These are phyloP conservation scores for Aricia agestis DNA, from an alignment of 1,140 invertebrate species.

Conservation along the genomic window DNA sequence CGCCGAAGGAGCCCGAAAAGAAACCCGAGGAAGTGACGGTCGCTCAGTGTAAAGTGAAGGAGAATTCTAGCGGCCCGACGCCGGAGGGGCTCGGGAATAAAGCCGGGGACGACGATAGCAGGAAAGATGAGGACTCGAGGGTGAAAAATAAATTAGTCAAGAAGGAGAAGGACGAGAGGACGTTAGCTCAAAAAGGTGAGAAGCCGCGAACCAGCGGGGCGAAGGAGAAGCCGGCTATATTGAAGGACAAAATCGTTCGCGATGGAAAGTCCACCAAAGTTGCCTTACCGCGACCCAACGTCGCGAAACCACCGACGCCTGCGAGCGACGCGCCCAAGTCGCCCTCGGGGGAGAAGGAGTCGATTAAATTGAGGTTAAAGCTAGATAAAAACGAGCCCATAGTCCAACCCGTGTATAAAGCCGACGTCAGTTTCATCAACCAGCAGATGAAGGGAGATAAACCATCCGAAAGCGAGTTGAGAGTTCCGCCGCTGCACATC, in stretches of 20 bases:
- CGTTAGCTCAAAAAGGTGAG: conserved; percentile 52
- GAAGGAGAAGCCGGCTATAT: conserved; percentile 59
- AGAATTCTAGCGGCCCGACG: conserved; percentile 39
- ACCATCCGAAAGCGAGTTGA: conserved; percentile 81
- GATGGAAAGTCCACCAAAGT: conserved; percentile 62
- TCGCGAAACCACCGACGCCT: conserved; percentile 67
- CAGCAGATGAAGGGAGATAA: conserved; percentile 56
- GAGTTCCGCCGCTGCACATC: conserved; percentile 93
- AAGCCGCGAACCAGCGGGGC: conserved; percentile 56
- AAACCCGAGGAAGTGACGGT: conserved; percentile 60
- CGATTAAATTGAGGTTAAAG: conserved; percentile 89
- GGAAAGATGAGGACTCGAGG: conserved; percentile 49
- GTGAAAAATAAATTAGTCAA: conserved; percentile 69
- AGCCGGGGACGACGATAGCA: conserved; percentile 47
- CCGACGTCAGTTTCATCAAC: conserved; percentile 83
- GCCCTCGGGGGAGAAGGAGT: conserved; percentile 78
- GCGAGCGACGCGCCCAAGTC: conserved; percentile 52
- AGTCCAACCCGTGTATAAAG: conserved; percentile 85
- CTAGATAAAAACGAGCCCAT: conserved; percentile 88
- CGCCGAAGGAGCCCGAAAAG: conserved; percentile 56
- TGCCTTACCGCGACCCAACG: conserved; percentile 52
- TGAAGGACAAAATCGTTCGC: conserved; percentile 62
- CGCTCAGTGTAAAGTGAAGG: conserved; percentile 57
- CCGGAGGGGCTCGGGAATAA: conserved; percentile 61
- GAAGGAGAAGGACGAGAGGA: conserved; percentile 58